Evolutionary conservation across 2,113 vertebrate genomes (phyloP).

Genomic region (Sinosuthora webbiana): DNA sequence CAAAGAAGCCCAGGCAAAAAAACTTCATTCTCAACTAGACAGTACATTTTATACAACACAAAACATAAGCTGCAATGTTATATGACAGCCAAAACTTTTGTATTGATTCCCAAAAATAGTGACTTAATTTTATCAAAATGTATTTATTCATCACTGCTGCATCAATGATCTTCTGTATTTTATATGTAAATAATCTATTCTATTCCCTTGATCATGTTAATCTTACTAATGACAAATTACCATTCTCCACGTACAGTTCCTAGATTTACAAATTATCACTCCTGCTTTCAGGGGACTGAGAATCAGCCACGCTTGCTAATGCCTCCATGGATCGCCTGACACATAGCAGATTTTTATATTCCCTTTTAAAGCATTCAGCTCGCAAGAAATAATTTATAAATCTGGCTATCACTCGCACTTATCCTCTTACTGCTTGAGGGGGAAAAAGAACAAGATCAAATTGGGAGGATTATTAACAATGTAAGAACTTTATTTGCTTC

Average conservation of each 20-base stretch:
- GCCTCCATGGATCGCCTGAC: slow-evolving; percentile 74
- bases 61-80: slow-evolving; percentile 1
- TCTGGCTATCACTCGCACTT: slow-evolving; percentile 69
- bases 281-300: slow-evolving; percentile 73
- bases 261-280: slow-evolving; percentile 82
- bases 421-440: slow-evolving; percentile 66
- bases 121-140: slow-evolving; percentile 60
- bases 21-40: not conserved
- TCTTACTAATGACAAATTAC: slow-evolving; percentile 86
- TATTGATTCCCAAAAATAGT: slow-evolving; percentile 34
- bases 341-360: slow-evolving; percentile 72
- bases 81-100: not conserved
- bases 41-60: not conserved
- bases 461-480: slow-evolving; percentile 77
- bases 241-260: slow-evolving; percentile 78
- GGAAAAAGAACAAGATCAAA: slow-evolving; percentile 70
- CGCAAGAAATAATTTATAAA: slow-evolving; percentile 74
- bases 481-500: slow-evolving; percentile 73
- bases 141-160: slow-evolving; percentile 72
- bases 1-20: not conserved
- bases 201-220: slow-evolving; percentile 81
- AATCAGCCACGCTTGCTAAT: slow-evolving; percentile 76
- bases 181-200: slow-evolving; percentile 82
- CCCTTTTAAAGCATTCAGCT: slow-evolving; percentile 75
- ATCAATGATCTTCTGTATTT: slow-evolving; percentile 76